Conservation (phyloP, 2,113 vertebrate genomes). For the Ciconia maguari region DNA sequence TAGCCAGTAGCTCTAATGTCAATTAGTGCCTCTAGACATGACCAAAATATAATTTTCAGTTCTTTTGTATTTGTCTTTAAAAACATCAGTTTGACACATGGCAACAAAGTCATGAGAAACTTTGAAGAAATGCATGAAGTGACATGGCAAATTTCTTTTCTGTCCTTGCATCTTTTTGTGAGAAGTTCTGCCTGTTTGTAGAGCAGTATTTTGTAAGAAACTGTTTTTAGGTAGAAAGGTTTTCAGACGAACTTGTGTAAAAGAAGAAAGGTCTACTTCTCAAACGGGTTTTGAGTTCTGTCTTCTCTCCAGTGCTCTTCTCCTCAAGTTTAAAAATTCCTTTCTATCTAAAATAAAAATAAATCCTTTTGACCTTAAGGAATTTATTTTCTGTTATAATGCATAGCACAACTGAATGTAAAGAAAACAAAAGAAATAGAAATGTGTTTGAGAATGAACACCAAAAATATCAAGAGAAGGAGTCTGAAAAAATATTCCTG, state of each 20-base stretch:
- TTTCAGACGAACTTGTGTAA: background rate
- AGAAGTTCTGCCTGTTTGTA: background rate
- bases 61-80: background rate
- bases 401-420: background rate
- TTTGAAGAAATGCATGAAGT: background rate
- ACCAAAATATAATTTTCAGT: background rate
- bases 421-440: background rate
- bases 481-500: background rate
- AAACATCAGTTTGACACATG: background rate
- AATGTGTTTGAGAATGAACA: background rate
- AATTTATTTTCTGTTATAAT: background rate
- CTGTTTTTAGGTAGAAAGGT: background rate
- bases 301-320: background rate
- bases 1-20: background rate
- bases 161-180: background rate
- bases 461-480: background rate
- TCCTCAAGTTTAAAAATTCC: background rate
- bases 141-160: background rate
- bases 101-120: background rate
- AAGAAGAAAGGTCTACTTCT: background rate
- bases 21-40: background rate
- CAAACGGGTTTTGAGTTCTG: background rate
- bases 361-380: background rate
- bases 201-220: background rate
- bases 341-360: background rate